Evolutionary conservation across 2,888 invertebrate genomes (phyloP).

Genomic region (Microdon myrmicae): DNA sequence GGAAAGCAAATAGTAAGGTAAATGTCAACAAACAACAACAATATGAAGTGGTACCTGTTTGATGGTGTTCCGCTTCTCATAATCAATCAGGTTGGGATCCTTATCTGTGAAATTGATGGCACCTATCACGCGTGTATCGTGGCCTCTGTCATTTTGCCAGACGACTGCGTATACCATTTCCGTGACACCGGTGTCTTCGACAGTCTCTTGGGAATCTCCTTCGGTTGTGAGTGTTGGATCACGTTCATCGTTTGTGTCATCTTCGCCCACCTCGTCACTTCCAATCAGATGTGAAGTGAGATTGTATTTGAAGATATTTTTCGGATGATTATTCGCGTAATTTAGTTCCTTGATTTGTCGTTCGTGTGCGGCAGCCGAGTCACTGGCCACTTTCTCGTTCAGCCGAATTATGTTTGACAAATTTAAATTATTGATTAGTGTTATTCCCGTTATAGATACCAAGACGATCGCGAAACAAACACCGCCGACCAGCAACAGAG

Average conservation of each 20-base stretch:
- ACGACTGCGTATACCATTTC: slow-evolving; percentile 38
- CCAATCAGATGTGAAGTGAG: slow-evolving; percentile 30
- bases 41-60: slow-evolving; percentile 58
- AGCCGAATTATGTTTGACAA: slow-evolving; percentile 64
- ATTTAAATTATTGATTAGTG: slow-evolving; percentile 67
- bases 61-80: slow-evolving; percentile 65
- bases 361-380: slow-evolving; percentile 61
- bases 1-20: neutral
- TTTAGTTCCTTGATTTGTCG: slow-evolving; percentile 60
- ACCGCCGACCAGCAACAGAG: slow-evolving; percentile 64
- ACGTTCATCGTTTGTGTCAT: slow-evolving; percentile 48
- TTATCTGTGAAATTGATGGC: slow-evolving; percentile 53
- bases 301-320: slow-evolving; percentile 59
- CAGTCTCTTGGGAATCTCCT: slow-evolving; percentile 1
- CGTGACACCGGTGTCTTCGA: slow-evolving; percentile 17
- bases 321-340: slow-evolving; percentile 64
- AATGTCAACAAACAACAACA: slow-evolving; percentile 9
- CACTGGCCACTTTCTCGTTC: slow-evolving; percentile 65
- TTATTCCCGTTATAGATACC: slow-evolving; percentile 69
- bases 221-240: slow-evolving; percentile 7
- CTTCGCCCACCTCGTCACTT: slow-evolving; percentile 33
- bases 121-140: slow-evolving; percentile 3
- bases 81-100: slow-evolving; percentile 60
- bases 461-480: slow-evolving; percentile 68
- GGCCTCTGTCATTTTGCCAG: slow-evolving; percentile 21